A percentile compares a stretch with the other conserved stretches of the same genome.
Conservation (phyloP, 2,888 invertebrate species). For the Physocephala rufipes region DNA sequence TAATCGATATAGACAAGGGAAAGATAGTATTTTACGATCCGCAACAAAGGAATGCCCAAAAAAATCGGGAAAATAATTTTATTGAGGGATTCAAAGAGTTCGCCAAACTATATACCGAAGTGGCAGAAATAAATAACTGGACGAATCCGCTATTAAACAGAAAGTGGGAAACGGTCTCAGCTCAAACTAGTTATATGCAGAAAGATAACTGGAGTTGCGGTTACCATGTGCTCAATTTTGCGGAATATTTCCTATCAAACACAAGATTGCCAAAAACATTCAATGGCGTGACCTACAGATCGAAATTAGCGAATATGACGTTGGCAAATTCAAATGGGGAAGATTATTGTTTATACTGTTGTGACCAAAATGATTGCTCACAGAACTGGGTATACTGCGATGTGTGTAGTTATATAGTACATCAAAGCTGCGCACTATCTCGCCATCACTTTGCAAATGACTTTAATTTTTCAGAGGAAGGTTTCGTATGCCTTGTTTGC, state of each 20-base stretch:
- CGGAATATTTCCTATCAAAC: background rate
- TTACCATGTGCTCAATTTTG: background rate
- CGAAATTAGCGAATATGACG: background rate
- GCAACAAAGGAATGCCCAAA: background rate
- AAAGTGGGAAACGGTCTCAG: background rate
- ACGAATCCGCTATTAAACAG: background rate
- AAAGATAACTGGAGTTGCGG: conserved; percentile 10
- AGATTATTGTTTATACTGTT: conserved; percentile 5
- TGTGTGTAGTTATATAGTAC: background rate
- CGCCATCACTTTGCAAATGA: background rate
- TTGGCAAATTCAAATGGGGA: background rate
- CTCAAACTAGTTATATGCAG: background rate
- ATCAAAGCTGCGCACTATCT: conserved; percentile 3
- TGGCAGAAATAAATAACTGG: background rate
- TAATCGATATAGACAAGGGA: background rate
- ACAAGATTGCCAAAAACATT: background rate
- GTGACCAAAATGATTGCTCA: background rate
- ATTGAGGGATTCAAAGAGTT: background rate
- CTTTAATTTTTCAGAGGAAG: background rate
- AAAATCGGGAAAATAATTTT: background rate
- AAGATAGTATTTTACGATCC: conserved; percentile 2
- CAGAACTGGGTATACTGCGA: conserved; percentile 7
- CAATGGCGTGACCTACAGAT: background rate
- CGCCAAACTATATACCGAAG: background rate
- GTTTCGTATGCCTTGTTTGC: too few relatives aligned